Base-by-base conservation (phyloP, 2,888 invertebrate species). In the Lissonota sp. region DNA sequence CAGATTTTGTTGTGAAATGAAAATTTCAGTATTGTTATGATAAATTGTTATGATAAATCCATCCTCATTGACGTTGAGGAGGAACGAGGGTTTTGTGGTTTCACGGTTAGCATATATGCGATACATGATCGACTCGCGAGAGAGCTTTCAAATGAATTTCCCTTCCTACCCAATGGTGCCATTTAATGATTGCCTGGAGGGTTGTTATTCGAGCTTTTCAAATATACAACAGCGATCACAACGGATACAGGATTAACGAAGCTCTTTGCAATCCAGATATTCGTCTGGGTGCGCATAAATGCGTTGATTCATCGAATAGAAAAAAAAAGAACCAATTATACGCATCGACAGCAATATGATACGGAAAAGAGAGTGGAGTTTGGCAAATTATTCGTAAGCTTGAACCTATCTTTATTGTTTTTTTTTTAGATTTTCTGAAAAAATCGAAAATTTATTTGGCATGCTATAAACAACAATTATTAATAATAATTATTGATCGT, bases 181-280 rank as follows among this genome's bases (percentile, higher is more conserved):
- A 44, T 55, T 53, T 58, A 69, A 73, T 69, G 40, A 14, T 39
- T 46, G 46, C 40, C 60, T 62, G 49, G 49, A 40, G 37, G 49
- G 67, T 39, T 51, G 58, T 64, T 66, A 26, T 26, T 55, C n/a
- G 63, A 39, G 26, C 46, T 77, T 77, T 64, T 46, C 69, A 77
- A 26, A 70, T 66, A 26, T 64, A 60, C 69, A 55, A 73, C 44
- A 63, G 26, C 53, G 57, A 77, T 77, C 73, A 73, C 63, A 73
- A 26, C 55, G n/a, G 26, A 46, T 46, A 62, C 57, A 49, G 69
- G 73, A 51, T 64, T 74, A 70, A 55, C 57, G 69, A 39, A 79
- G 42, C 37, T 57, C 44, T 73, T 73, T 49, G 44, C 40, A 42
- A 40, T 10, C 26, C 6, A 57, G 1, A 16, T 55, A 42, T 69